Base-by-base conservation (phyloP, 2,888 invertebrate genomes). In the Spisula solida region DNA sequence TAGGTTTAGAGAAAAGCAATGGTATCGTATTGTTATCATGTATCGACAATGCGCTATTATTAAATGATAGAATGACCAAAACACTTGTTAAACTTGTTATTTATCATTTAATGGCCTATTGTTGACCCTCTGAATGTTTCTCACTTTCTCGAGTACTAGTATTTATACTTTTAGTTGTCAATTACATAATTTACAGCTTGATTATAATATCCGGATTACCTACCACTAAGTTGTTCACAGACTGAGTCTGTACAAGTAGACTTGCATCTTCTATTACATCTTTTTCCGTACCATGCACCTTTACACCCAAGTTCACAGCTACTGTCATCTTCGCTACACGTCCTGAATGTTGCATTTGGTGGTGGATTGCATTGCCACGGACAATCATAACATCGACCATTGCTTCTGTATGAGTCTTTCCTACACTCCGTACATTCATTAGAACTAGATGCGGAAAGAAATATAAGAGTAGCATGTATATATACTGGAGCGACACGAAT, bases 261-360 rank as follows among this genome's bases (percentile, higher is more conserved):
- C 1, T 10, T 20, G 31, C 83, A 83, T 18, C 51, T 10, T 18
- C 5, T 5, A 6, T 10, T 51, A 31, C 83, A 83, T 51, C n/a
- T 75, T 5, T 41, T 12, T 70, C 75, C 83, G 75, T 51, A 83
- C 18, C 34, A 75, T 29, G 51, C 51, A 0, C 0, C 0, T 29
- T 75, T 51, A 51, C 83, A 83, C 18, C 51, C 83, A 51, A 75
- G 51, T 20, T 83, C 66, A 20, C 83, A 83, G 14, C 31, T 18
- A 18, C 83, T 75, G 12, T 51, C 51, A 4, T 25, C 20, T 75
- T 75, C 51, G 10, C 83, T 48, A 47, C 83, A 83, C 1, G 14
- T n/a, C 12, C 47, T 29, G 20, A 51, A 29, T 31, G 18, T 31
- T 25, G 31, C 14, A 31, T 34, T 75, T 0, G 16, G 0, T 12